phyloP scores from a whole-genome alignment of 2,888 invertebrate genomes.

The Drosophila conformis region DNA sequence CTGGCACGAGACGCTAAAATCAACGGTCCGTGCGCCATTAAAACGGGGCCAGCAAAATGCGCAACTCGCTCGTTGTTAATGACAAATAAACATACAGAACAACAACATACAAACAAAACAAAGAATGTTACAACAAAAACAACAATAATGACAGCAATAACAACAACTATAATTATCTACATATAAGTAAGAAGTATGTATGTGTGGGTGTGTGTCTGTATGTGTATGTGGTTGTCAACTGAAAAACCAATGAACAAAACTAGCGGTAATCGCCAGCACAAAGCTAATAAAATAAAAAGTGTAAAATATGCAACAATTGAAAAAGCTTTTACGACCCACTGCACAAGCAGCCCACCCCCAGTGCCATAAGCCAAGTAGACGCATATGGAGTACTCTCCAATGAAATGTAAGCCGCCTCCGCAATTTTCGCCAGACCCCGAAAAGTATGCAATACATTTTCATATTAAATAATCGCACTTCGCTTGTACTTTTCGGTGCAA shows the following conservation, averaged over 20 bases:
- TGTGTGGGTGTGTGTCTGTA: neutral
- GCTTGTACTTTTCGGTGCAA: conserved; percentile 12
- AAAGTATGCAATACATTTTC: conserved; percentile 56
- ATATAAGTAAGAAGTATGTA: conserved; percentile 1
- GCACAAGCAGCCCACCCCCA: neutral
- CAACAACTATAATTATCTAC: conserved; percentile 7
- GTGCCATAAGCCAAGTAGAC: conserved; percentile 3
- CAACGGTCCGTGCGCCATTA: conserved; percentile 67
- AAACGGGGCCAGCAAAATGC: conserved; percentile 66
- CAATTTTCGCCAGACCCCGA: conserved; percentile 49
- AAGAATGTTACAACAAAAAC: conserved; percentile 21
- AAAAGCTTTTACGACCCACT: conserved; percentile 61
- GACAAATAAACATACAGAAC: conserved; percentile 60
- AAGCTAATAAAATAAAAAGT: conserved; percentile 64
- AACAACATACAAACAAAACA: conserved; percentile 25
- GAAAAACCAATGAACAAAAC: conserved; percentile 31
- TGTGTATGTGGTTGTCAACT: conserved; percentile 15
- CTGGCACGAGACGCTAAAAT: conserved; percentile 71
- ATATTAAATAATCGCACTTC: conserved; percentile 47
- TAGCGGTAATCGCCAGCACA: conserved; percentile 39
- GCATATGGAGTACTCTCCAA: conserved; percentile 31
- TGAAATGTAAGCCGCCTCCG: conserved; percentile 48
- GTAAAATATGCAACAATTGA: conserved; percentile 76
- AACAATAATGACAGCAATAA: conserved; percentile 18
- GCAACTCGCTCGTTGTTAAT: conserved; percentile 66